Base-by-base conservation (phyloP, 2,797 vertebrate genomes). In the Sparus aurata region DNA sequence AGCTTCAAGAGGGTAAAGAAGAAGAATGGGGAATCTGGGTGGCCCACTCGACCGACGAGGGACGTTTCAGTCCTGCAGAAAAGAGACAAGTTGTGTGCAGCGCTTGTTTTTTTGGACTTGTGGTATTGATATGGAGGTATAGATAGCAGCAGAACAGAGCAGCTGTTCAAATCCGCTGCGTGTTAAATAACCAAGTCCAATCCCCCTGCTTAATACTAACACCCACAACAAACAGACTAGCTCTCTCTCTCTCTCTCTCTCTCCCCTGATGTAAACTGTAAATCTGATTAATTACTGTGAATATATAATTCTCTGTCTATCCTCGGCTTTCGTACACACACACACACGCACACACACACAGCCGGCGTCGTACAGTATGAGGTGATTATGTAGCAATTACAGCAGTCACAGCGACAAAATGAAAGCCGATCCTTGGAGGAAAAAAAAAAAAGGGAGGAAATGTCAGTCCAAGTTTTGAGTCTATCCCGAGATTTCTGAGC, bases 331-430 rank as follows among this genome's bases (percentile, higher is more conserved):
- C 16, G 4, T 18, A 73, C 81, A 50, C 82, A 63, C 11, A 49
- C 61, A 34, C 74, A 64, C 49, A 66, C 73, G 70, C 55, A 66
- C 38, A 57, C 68, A 54, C 34, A 43, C n/a, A 63, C 60, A 41
- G 20, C 62, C 58, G 46, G 16, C 12, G 76, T 77, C 55, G 79
- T 83, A 84, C 86, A 84, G 88, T 89, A 88, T 53, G 81, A 90
- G 77, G 91, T 89, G 90, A 94, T 94, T 92, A 94, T 90, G 84
- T 87, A 75, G 83, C 89, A 93, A 92, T 93, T 93, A 93, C 92
- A 92, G 80, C 86, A 79, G 83, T 61, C 84, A 82, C 72, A 81
- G 81, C 60, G 77, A 87, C 80, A 79, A 85, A 86, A 86, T 77
- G 83, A 90, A 87, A 86, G 83, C 80, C 82, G 88, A 92, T 93